Percentiles rank a stretch among this genome's conserved stretches.
Evolutionary conservation across 2,797 vertebrate genomes (phyloP).

Genomic region (Bufotes viridis): DNA sequence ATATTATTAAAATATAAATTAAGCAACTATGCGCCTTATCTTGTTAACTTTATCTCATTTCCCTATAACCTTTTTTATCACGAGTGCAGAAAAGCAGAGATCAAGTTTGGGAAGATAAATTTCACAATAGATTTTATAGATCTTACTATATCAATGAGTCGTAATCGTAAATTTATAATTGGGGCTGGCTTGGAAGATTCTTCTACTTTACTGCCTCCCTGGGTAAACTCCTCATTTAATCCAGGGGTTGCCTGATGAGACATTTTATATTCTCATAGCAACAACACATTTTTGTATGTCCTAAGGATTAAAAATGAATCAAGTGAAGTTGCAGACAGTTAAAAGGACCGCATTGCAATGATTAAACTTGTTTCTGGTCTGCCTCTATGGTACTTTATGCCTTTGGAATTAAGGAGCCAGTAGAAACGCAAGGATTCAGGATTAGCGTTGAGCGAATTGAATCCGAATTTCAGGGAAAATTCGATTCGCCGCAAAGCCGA

Average conservation of each 20-base stretch:
- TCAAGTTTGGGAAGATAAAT: conserved; percentile 5
- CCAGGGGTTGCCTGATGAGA: background rate
- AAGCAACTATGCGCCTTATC: conserved; percentile 10
- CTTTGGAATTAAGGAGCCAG: background rate
- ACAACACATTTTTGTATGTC: background rate
- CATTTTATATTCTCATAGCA: background rate
- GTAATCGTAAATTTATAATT: conserved; percentile 35
- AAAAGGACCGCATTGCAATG: background rate
- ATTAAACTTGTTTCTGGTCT: background rate
- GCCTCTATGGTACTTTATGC: background rate
- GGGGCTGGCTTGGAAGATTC: conserved; percentile 34
- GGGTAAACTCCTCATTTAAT: conserved; percentile 19
- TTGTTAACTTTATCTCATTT: background rate
- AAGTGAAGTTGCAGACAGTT: too few relatives aligned
- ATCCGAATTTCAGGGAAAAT: too few relatives aligned
- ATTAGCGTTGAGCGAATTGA: too few relatives aligned
- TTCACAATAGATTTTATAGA: conserved; percentile 22
- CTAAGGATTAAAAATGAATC: background rate
- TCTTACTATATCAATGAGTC: conserved; percentile 7
- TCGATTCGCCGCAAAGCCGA: too few relatives aligned
- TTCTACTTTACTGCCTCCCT: conserved; percentile 15
- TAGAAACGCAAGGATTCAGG: too few relatives aligned
- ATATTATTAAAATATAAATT: conserved; percentile 9
- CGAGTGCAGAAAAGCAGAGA: background rate
- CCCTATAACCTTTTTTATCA: background rate